phyloP scores from a whole-genome alignment of 2,888 invertebrate species.

The Noctua comes region DNA sequence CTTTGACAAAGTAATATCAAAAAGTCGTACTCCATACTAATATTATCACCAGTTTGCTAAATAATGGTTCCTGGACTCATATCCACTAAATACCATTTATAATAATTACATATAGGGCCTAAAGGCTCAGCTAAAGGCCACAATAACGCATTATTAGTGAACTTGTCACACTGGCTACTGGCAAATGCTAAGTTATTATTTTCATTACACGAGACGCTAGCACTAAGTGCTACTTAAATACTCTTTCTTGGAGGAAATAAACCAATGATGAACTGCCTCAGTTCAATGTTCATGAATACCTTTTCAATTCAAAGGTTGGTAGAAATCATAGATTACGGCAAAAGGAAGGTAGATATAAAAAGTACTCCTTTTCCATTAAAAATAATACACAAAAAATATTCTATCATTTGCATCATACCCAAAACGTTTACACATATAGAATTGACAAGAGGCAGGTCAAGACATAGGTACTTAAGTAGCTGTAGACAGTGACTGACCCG shows the following conservation, averaged over 20 bases:
- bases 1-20: background rate
- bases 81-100: conserved; percentile 34
- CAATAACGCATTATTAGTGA: conserved; percentile 37
- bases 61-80: background rate
- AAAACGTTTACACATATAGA: background rate
- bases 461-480: background rate
- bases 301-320: background rate
- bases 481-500: background rate
- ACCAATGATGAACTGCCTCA: background rate
- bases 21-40: background rate
- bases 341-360: background rate
- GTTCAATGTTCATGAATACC: background rate
- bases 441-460: background rate
- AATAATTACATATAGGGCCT: conserved; percentile 11
- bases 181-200: conserved; percentile 28
- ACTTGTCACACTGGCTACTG: conserved; percentile 10
- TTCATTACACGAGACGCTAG: background rate
- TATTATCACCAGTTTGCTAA: conserved; percentile 1
- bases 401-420: background rate
- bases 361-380: background rate
- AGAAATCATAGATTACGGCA: background rate
- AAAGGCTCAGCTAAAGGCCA: conserved; percentile 3
- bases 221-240: background rate
- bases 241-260: conserved; percentile 1
- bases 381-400: background rate